Conservation (phyloP, 1,140 invertebrate genomes). For the Drosophila sturtevanti region DNA sequence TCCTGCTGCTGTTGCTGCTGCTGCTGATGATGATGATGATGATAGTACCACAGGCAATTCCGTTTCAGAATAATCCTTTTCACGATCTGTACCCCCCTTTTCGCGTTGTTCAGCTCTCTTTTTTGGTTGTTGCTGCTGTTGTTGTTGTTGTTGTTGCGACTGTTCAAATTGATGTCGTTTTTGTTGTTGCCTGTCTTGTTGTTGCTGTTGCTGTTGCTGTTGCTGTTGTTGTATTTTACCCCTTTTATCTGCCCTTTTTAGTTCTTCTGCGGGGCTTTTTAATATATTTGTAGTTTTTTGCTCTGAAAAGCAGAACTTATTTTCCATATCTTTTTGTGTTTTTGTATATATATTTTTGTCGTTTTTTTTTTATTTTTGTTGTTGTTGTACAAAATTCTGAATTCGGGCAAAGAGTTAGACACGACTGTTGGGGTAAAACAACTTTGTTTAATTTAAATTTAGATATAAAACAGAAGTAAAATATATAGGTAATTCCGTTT, state of each 20-base stretch:
- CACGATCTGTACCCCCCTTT: neutral
- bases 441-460: neutral
- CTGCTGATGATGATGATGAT: neutral
- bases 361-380: neutral
- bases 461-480: neutral
- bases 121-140: neutral
- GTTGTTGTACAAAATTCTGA: neutral
- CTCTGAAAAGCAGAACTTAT: conserved; percentile 37
- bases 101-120: neutral
- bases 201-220: neutral
- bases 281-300: neutral
- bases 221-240: neutral
- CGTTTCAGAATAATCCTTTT: neutral
- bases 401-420: neutral
- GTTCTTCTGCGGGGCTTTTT: neutral
- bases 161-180: no score
- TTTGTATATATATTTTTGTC: conserved; percentile 26
- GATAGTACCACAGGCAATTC: neutral
- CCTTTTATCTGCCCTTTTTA: neutral
- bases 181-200: neutral
- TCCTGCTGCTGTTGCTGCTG: no score
- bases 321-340: conserved; percentile 42
- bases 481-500: neutral
- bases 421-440: neutral
- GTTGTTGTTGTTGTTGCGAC: neutral